phyloP scores from a whole-genome alignment of 2,113 vertebrate species.

The Psophia crepitans region DNA sequence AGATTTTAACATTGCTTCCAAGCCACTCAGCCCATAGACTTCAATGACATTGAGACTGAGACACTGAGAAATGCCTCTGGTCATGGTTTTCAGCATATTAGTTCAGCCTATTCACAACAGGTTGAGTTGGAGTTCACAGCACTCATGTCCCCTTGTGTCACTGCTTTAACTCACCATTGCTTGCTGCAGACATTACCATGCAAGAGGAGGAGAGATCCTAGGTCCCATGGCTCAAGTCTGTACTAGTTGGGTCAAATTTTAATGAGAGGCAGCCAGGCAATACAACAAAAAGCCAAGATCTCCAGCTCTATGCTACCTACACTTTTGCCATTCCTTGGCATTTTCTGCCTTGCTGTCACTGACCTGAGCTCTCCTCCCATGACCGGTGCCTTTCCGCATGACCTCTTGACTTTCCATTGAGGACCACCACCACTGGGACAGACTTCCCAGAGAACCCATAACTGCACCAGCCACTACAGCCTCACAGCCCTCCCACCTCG shows the following conservation, averaged over 20 bases:
- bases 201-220: background rate
- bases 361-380: background rate
- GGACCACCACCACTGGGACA: background rate
- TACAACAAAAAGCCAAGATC: background rate
- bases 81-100: background rate
- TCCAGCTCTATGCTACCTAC: background rate
- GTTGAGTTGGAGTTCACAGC: background rate
- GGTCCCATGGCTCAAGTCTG: background rate
- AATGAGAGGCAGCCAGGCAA: background rate
- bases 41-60: background rate
- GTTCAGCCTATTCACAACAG: background rate
- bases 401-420: background rate
- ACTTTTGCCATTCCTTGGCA: background rate
- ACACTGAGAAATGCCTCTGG: background rate
- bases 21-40: background rate
- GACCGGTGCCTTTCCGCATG: background rate
- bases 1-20: background rate
- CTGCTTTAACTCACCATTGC: background rate
- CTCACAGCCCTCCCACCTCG: background rate
- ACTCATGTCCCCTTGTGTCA: fast-evolving
- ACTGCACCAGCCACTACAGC: fast-evolving
- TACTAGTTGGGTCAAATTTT: background rate
- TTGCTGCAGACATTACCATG: background rate
- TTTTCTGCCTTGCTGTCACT: background rate
- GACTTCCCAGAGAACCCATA: fast-evolving